Conservation (phyloP, 2,888 invertebrate species). For the Syrphus vitripennis region DNA sequence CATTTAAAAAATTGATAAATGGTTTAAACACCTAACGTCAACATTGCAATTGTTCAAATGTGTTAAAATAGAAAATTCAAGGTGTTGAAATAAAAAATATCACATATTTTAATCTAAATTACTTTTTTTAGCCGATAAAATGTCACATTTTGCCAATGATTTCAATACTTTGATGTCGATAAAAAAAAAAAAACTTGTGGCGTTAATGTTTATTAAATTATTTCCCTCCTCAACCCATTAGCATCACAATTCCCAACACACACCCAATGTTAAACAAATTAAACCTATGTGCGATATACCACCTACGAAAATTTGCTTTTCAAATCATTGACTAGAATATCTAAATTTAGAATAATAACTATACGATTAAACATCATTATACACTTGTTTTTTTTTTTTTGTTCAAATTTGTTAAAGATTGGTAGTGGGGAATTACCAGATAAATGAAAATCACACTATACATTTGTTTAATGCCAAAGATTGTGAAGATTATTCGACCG, state of each 20-base stretch:
- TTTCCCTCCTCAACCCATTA: background rate
- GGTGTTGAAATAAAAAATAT: slow-evolving; percentile 1
- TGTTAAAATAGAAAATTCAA: background rate
- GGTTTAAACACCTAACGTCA: background rate
- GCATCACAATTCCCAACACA: background rate
- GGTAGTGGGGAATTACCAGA: background rate
- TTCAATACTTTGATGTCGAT: background rate
- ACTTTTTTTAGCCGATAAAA: slow-evolving; percentile 44
- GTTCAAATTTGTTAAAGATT: background rate
- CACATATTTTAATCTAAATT: slow-evolving; percentile 30
- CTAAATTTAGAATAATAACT: background rate
- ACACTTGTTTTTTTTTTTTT: background rate
- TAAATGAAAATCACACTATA: background rate
- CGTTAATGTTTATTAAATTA: slow-evolving; percentile 12
- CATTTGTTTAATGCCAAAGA: slow-evolving; percentile 5
- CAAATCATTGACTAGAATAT: background rate
- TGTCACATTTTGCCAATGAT: slow-evolving; percentile 5
- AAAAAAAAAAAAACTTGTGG: background rate
- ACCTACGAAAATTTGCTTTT: slow-evolving; percentile 26
- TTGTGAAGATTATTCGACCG: background rate
- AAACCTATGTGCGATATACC: no score
- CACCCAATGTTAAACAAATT: slow-evolving; percentile 42
- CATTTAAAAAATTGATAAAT: no score
- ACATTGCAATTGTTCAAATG: background rate
- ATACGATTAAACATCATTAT: background rate